phyloP scores from a whole-genome alignment of 2,888 invertebrate species.

The Girardia tigrina region DNA sequence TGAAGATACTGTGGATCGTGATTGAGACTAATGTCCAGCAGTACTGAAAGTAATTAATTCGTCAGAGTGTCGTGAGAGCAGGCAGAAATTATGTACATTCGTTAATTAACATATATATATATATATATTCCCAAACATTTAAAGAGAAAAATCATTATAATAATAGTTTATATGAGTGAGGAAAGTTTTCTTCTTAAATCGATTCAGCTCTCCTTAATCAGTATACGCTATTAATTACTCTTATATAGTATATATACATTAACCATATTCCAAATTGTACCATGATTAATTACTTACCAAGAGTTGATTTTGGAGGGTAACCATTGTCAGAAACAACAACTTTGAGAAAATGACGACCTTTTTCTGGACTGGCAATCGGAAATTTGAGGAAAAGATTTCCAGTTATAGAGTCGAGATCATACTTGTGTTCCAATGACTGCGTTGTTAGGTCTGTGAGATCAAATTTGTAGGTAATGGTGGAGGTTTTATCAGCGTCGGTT shows the following conservation, averaged over 20 bases:
- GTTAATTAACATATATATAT: too few relatives aligned
- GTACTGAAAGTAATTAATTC: neutral
- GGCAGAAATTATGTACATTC: too few relatives aligned
- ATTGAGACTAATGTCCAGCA: neutral
- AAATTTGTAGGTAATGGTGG: neutral
- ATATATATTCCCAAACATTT: too few relatives aligned
- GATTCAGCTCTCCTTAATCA: too few relatives aligned
- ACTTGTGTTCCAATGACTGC: neutral
- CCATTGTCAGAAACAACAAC: neutral
- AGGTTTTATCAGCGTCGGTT: neutral
- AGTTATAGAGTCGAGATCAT: neutral
- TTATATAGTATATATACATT: too few relatives aligned
- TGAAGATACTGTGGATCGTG: neutral
- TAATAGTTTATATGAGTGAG: too few relatives aligned
- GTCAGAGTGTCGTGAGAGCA: too few relatives aligned
- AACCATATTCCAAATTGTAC: too few relatives aligned
- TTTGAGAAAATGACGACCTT: neutral
- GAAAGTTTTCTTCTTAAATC: too few relatives aligned
- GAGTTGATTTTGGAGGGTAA: neutral
- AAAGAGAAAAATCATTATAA: too few relatives aligned
- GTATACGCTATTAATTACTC: too few relatives aligned
- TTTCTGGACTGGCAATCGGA: neutral
- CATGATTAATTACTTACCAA: neutral
- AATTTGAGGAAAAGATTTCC: neutral
- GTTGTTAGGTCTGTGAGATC: neutral